Evolutionary conservation across 1,140 invertebrate species (phyloP), one percentile per base, ranked within the genome.

Genomic region (Aphaenogaster ashmeadi): DNA sequence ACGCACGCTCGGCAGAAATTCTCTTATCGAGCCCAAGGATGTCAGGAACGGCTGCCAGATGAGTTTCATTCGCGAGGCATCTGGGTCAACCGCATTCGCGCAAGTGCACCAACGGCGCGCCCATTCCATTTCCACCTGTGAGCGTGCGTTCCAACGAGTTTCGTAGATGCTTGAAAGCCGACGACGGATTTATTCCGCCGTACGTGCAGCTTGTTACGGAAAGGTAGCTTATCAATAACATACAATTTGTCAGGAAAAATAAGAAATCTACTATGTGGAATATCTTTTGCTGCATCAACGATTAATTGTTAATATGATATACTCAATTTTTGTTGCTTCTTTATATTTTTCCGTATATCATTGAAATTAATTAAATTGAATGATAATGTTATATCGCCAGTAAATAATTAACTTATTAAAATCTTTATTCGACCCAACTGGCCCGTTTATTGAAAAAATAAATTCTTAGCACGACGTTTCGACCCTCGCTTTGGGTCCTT

Each of bases 1-100:
- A 75, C 80, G 54, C 41, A 58, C 69, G 44, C 80, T 84, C 80
- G 80, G 69, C 69, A 84, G 80, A 84, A 84, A 84, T 84, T 74
- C 80, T 84, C 80, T 84, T 84, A 84, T 91, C 90, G 90, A 62
- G 89, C 62, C 89, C 87, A 90, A 92, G 92, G 92, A 92, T 91
- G 87, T 91, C 90, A 85, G 91, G 92, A 89, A 92, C 74, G 84
- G 89, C 83, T 78, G 85, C 89, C 79, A 75, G 72, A 92, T 89
- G 90, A 80, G 88, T 92, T 90, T 92, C 78, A 91, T 91, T 92
- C 89, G 90, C 79, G 90, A 91, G 85, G 88, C 88, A 93, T 92
- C 84, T 93, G 89, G 92, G 92, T 93, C 92, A 93, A 78, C 66
- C 85, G 66, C 66, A 86, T 77, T 83, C 87, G 89, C 78, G 80